Percentiles rank a stretch among this genome's conserved stretches.
Conservation (phyloP, 2,888 invertebrate species). For the Oxycera nigricornis region DNA sequence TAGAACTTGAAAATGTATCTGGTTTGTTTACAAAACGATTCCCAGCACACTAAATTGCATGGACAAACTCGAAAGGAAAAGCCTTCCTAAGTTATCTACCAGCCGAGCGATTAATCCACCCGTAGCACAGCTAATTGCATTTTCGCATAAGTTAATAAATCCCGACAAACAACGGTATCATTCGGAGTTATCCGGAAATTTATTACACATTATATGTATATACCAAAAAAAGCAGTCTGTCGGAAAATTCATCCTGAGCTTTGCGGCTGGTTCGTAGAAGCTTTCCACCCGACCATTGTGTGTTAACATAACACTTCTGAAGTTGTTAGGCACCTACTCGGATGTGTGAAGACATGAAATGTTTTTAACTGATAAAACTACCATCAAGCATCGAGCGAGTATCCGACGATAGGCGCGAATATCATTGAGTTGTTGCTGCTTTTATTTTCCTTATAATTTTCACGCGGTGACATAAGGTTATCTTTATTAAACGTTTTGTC, state of each 20-base stretch:
- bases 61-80: too few relatives aligned
- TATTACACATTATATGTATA: background rate
- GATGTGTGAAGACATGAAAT: background rate
- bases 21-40: too few relatives aligned
- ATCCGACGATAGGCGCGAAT: background rate
- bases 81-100: too few relatives aligned
- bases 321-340: background rate
- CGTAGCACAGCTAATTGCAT: constrained; percentile 24
- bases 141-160: constrained; percentile 11
- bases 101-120: too few relatives aligned
- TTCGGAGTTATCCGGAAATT: background rate
- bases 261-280: background rate
- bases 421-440: background rate
- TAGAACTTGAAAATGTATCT: too few relatives aligned
- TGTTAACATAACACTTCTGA: constrained; percentile 20
- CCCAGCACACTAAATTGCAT: too few relatives aligned
- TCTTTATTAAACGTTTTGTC: background rate
- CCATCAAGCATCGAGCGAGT: background rate
- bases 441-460: constrained; percentile 13
- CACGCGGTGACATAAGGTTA: background rate
- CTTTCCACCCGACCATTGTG: background rate
- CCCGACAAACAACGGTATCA: background rate
- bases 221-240: background rate
- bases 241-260: background rate
- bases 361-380: constrained; percentile 11